phyloP scores from a whole-genome alignment of 2,888 invertebrate species.

The Epirrhoe tristata region DNA sequence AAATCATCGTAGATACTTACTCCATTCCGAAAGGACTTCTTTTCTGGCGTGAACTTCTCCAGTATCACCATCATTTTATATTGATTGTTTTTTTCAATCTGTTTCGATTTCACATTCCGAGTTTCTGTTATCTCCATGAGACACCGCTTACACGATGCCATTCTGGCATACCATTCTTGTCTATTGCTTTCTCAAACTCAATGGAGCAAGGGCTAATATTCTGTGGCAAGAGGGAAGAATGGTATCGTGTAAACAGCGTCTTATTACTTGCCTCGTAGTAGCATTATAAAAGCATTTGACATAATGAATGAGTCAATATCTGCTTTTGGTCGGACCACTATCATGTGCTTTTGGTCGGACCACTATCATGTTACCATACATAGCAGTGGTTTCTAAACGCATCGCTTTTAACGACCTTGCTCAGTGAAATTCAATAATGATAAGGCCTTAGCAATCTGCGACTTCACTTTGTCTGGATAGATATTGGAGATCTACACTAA shows the following conservation, averaged over 20 bases:
- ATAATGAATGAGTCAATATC: constrained; percentile 57
- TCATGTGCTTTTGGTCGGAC: constrained; percentile 56
- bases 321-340: constrained; percentile 53
- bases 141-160: no score
- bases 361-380: constrained; percentile 56
- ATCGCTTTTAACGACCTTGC: constrained; percentile 42
- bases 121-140: constrained; percentile 10
- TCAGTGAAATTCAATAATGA: constrained; percentile 44
- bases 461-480: not conserved
- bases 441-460: constrained; percentile 10
- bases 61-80: not conserved
- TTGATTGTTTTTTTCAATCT: constrained; percentile 2
- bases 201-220: no score
- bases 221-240: no score
- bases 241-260: no score
- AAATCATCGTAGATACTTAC: no score
- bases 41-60: no score
- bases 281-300: constrained; percentile 46
- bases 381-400: constrained; percentile 55
- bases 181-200: no score
- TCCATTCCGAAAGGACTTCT: no score
- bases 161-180: no score
- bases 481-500: not conserved
- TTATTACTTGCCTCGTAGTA: constrained; percentile 12
- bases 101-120: constrained; percentile 11